A percentile compares a stretch with the other conserved stretches of the same genome.
phyloP scores from a whole-genome alignment of 92 coral and sea anemone species.

The Palythoa grandiflora region DNA sequence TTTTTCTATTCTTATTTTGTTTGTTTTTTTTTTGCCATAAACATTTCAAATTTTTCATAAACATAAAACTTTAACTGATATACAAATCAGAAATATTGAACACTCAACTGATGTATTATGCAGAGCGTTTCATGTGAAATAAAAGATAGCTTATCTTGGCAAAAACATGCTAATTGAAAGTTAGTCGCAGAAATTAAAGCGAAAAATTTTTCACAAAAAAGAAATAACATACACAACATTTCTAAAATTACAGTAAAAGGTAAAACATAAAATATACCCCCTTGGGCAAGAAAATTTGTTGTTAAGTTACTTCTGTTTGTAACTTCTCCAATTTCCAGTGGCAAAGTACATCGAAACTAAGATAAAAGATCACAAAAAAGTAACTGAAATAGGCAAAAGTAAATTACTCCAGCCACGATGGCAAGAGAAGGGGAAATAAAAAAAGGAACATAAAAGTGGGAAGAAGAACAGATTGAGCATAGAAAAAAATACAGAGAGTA shows the following conservation, averaged over 20 bases:
- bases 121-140: conserved; percentile 34
- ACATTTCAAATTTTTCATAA: conserved; percentile 46
- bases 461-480: conserved; percentile 34
- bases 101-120: conserved; percentile 29
- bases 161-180: conserved; percentile 46
- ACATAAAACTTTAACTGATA: conserved; percentile 44
- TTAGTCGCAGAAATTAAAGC: conserved; percentile 39
- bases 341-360: conserved; percentile 23
- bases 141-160: conserved; percentile 48
- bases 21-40: conserved; percentile 25
- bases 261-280: conserved; percentile 1
- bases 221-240: not conserved
- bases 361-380: conserved; percentile 21
- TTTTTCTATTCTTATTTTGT: conserved; percentile 17
- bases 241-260: conserved; percentile 13
- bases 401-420: not conserved
- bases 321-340: conserved; percentile 4
- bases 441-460: conserved; percentile 35
- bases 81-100: conserved; percentile 45
- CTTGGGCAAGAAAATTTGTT: conserved; percentile 24
- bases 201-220: conserved; percentile 34
- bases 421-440: not conserved
- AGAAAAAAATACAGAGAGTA: conserved; percentile 36
- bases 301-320: not conserved
- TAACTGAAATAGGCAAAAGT: not conserved